Conservation (phyloP, 2,797 vertebrate genomes). For the Tenualosa thibaudeaui region DNA sequence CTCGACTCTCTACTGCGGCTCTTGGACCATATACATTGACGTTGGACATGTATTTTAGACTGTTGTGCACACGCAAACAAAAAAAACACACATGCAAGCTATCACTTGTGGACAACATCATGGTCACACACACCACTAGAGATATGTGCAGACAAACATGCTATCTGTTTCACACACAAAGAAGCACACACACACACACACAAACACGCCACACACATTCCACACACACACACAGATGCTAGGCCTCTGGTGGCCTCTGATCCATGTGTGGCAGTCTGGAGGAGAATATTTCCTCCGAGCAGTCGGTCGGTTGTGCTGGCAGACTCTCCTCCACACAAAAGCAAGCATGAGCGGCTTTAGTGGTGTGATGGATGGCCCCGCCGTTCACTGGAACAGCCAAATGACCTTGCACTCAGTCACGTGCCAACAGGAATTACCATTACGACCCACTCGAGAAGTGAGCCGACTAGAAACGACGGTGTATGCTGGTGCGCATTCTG, state of each 20-base stretch:
- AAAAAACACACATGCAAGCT: not conserved
- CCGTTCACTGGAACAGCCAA: slow-evolving; percentile 16
- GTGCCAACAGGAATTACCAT: slow-evolving; percentile 23
- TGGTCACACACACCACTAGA: not conserved
- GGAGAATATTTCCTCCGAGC: slow-evolving; percentile 8
- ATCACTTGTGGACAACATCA: not conserved
- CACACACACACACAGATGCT: slow-evolving; percentile 27
- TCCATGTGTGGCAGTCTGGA: not conserved
- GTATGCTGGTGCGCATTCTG: not conserved
- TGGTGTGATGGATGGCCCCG: slow-evolving; percentile 34
- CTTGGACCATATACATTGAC: not conserved
- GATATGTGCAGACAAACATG: not conserved
- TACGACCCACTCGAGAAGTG: slow-evolving; percentile 22
- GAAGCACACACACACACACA: slow-evolving; percentile 36
- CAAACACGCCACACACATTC: not conserved
- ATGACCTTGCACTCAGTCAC: slow-evolving; percentile 35
- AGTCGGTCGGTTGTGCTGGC: not conserved
- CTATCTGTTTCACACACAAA: not conserved
- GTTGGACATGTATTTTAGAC: not conserved
- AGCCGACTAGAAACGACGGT: slow-evolving; percentile 20
- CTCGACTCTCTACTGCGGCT: not conserved
- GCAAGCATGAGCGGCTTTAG: not conserved
- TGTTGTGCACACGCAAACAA: not conserved
- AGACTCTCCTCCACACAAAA: not conserved
- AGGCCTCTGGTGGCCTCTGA: not conserved